Evolutionary conservation across 2,113 vertebrate genomes (phyloP), one percentile per base, ranked within the genome.

Genomic region (Sapajus apella): DNA sequence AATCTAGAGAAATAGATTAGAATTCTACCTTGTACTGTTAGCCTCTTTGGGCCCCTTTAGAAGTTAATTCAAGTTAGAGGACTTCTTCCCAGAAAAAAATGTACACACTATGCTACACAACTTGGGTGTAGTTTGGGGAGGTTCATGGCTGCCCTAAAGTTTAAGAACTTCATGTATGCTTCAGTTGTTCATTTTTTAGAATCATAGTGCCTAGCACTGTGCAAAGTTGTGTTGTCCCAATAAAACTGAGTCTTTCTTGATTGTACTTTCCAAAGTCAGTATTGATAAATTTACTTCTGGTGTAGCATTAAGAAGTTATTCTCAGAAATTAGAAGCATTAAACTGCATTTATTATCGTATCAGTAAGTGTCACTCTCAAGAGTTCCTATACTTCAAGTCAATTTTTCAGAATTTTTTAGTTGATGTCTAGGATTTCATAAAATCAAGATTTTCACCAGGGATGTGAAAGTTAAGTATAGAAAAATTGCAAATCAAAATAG

Each of bases 251-350:
- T 97, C 66, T 72, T 88, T 92, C 32, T 95, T 95, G 14, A 47
- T 68, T 50, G 21, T 66, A 76, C 75, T 96, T 95, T 96, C 89
- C 72, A 95, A 97, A 90, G 97, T 97, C 35, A 92, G 50, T 87
- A 73, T 72, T 96, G 64, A 20, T 70, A 45, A 79, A 66, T 66
- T 87, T 84, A 93, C 45, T 96, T 93, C 64, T 94, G 61, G 70
- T 95, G 68, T 91, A 89, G 73, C 75, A 81, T 76, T 89, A 83
- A 93, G 64, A 95, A 90, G 66, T 97, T 97, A 56, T 55, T 97
- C 95, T 96, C 66, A 76, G 91, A 88, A 85, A 58, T 77, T 94
- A 87, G 80, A 87, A 96, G 43, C 80, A 76, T 79, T 90, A 56
- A 95, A 97, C 37, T 97, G 70, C 45, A 25, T 90, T 84, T 76